Base-by-base conservation (phyloP, 2,888 invertebrate genomes). In the Athalia circularis region DNA sequence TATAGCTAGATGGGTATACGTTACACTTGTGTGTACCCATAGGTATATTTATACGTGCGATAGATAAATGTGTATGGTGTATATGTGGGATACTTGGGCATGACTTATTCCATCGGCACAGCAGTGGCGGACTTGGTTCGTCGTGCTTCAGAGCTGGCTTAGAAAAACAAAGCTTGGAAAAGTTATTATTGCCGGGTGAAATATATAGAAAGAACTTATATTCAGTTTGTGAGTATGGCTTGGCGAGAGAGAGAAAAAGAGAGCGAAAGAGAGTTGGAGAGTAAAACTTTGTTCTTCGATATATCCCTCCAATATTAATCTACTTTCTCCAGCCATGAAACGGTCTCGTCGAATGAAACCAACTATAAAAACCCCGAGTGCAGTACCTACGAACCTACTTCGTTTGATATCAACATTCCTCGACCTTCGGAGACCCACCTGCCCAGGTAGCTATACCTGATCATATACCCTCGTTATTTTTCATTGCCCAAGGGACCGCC, bases 231-330 rank as follows among this genome's bases (percentile, higher is more conserved):
- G 50, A 48, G 75, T 29, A 29, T 29, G 29, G 29, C 29, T 29
- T 29, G 29, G 29, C 29, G 29, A 29, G 29, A 29, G 29, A 29
- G 29, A 29, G 29, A 29, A 29, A 29, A 29, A 29, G 7, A 48
- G 61, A 29, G 29, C 29, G 0, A 29, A 29, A 29, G 29, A 29
- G 29, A 48, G 61, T 64, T 50, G 62, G 45, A 59, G 75, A 59
- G 0, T 8, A n/a, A 75, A 75, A 75, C 75, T 75, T 75, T 75
- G 75, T 62, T 75, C 50, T 62, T 62, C 75, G 62, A 75, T 75
- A 75, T 75, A 48, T 75, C 62, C 62, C 15, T 64, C 75, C 75
- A 75, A 75, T 75, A 75, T 75, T 75, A 75, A 75, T 75, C 75
- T 50, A 45, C 75, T 61, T 11, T 43, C 50, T 54, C 75, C 48